A percentile compares a stretch with the other conserved stretches of the same genome.
phyloP scores from a whole-genome alignment of 2,797 vertebrate species.

The Nannoperca obscura region DNA sequence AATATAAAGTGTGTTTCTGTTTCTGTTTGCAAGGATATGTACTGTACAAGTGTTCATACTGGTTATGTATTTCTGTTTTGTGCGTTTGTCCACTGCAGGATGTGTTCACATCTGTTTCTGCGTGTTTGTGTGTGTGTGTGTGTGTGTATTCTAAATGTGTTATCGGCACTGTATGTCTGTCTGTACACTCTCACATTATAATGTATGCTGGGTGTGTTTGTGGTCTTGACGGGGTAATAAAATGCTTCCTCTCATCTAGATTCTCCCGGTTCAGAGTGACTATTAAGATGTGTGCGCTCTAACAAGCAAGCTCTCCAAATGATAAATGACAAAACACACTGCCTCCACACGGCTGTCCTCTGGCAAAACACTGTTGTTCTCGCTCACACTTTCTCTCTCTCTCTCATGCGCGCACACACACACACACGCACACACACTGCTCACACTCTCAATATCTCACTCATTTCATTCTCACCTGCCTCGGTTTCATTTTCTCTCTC shows the following conservation, averaged over 20 bases:
- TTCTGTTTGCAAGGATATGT: background rate
- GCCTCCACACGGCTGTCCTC: slow-evolving; percentile 61
- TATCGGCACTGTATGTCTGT: background rate
- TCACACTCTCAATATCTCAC: slow-evolving; percentile 3
- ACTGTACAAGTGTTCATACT: no score
- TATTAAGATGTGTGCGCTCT: slow-evolving; percentile 66
- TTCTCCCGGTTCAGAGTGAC: slow-evolving; percentile 61
- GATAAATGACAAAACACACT: slow-evolving; percentile 71
- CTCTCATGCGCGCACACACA: background rate
- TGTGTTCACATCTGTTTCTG: slow-evolving; percentile 6
- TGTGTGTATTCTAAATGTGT: slow-evolving; percentile 5
- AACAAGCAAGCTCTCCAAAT: slow-evolving; percentile 70
- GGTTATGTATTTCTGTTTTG: background rate
- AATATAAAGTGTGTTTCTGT: background rate
- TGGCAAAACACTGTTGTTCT: slow-evolving; percentile 39
- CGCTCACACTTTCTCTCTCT: background rate
- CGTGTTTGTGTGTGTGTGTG: background rate
- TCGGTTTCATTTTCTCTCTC: slow-evolving; percentile 32
- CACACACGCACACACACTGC: background rate
- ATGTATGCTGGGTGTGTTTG: slow-evolving; percentile 29
- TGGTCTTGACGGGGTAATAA: slow-evolving; percentile 57
- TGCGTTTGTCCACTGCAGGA: background rate
- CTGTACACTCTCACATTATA: slow-evolving; percentile 21
- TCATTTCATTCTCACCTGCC: slow-evolving; percentile 44
- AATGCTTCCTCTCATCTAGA: slow-evolving; percentile 61